phyloP scores from a whole-genome alignment of 35 echinoderm and acorn worm genomes.

The Hemicentrotus pulcherrimus region DNA sequence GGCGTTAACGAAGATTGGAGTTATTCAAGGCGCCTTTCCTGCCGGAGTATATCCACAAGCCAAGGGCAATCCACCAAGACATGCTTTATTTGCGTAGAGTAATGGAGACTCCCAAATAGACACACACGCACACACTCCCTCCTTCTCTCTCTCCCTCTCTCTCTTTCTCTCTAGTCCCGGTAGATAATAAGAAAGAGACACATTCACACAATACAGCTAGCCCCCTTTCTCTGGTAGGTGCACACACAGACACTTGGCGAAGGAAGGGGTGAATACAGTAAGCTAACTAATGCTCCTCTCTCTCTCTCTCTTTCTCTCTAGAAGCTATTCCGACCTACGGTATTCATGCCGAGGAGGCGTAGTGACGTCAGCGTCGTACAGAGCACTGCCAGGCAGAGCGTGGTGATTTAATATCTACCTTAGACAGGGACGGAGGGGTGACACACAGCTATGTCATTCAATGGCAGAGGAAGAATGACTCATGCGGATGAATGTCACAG shows the following conservation, averaged over 20 bases:
- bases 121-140: background rate
- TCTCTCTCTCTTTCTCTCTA: background rate
- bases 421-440: slow-evolving; percentile 29
- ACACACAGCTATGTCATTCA: slow-evolving; percentile 38
- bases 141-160: no score
- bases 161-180: background rate
- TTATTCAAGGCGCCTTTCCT: background rate
- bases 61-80: background rate
- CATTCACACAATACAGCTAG: background rate
- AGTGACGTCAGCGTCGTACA: background rate
- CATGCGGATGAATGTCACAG: slow-evolving; percentile 8
- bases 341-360: background rate
- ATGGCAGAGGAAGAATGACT: background rate
- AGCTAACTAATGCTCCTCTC: slow-evolving; percentile 1
- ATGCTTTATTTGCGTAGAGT: background rate
- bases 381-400: background rate
- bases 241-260: slow-evolving; percentile 17
- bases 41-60: background rate
- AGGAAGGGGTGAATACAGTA: background rate
- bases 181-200: background rate
- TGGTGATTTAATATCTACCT: slow-evolving; percentile 39
- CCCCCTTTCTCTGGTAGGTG: background rate
- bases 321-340: background rate
- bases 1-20: background rate
- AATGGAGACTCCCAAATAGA: slow-evolving; percentile 17